Evolutionary conservation across 2,113 vertebrate genomes (phyloP).

Genomic region (Erythrolamprus reginae): DNA sequence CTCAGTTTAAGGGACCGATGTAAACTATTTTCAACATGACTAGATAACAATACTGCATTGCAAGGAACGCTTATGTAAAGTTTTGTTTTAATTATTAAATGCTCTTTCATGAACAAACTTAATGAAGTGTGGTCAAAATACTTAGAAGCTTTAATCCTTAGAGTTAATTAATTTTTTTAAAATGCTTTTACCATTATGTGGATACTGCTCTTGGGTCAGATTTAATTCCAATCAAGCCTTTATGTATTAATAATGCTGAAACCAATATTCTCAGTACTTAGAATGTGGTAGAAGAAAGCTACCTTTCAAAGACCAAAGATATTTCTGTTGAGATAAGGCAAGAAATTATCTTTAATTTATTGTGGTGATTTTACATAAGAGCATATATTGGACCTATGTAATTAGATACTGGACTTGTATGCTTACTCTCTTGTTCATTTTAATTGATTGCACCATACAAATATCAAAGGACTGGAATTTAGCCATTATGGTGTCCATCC

Average conservation of each 20-base stretch:
- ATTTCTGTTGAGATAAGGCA: background rate
- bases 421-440: background rate
- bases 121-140: constrained; percentile 52
- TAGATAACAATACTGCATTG: constrained; percentile 33
- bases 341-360: background rate
- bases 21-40: constrained; percentile 43
- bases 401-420: background rate
- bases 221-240: constrained; percentile 48
- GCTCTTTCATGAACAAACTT: constrained; percentile 49
- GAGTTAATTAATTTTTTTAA: constrained; percentile 57
- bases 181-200: constrained; percentile 43
- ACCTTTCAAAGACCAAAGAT: background rate
- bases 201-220: constrained; percentile 40
- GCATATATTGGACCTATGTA: background rate
- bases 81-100: constrained; percentile 65
- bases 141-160: constrained; percentile 46
- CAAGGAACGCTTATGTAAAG: constrained; percentile 53
- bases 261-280: constrained; percentile 16
- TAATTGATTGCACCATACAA: background rate
- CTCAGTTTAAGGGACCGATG: constrained; percentile 39
- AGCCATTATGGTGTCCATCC: background rate
- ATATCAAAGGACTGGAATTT: background rate
- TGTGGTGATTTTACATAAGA: background rate
- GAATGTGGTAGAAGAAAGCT: background rate
- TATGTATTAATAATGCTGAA: constrained; percentile 33